Percentiles rank a stretch among this genome's conserved stretches.
Evolutionary conservation across 1,140 invertebrate species (phyloP).

Genomic region (Anoplolepis gracilipes): DNA sequence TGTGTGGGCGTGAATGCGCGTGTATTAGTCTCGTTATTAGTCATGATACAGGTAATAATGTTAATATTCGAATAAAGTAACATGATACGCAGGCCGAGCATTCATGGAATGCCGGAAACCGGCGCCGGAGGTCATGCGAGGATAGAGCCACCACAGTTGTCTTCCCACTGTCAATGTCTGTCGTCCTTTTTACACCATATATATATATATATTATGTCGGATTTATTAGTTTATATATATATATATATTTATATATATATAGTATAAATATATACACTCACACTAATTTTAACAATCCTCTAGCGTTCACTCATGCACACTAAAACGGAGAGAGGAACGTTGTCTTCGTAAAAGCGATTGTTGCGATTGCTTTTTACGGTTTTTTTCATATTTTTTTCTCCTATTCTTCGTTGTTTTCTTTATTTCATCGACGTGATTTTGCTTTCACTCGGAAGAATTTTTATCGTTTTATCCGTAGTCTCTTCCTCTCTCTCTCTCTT

Average conservation of each 20-base stretch:
- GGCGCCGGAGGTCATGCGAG: conserved; percentile 83
- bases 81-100: conserved; percentile 82
- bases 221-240: conserved; percentile 79
- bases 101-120: conserved; percentile 84
- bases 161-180: conserved; percentile 77
- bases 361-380: conserved; percentile 66
- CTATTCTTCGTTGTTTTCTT: conserved; percentile 65
- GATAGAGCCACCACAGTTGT: conserved; percentile 83
- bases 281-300: conserved; percentile 80
- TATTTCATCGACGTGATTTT: conserved; percentile 72
- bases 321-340: conserved; percentile 77
- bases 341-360: conserved; percentile 73
- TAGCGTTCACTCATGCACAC: conserved; percentile 79
- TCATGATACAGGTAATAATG: conserved; percentile 84
- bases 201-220: conserved; percentile 80
- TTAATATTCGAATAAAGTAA: conserved; percentile 85
- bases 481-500: conserved; percentile 12
- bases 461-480: conserved; percentile 29
- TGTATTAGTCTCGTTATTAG: conserved; percentile 80
- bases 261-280: conserved; percentile 84
- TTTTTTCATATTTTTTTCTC: conserved; percentile 40
- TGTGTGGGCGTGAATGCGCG: conserved; percentile 61
- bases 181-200: conserved; percentile 80
- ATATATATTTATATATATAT: conserved; percentile 80
- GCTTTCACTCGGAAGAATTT: conserved; percentile 69